These are phyloP conservation scores for Phyllostomus hastatus DNA, from an alignment of 2,113 vertebrate species.

Conservation along the genomic window DNA sequence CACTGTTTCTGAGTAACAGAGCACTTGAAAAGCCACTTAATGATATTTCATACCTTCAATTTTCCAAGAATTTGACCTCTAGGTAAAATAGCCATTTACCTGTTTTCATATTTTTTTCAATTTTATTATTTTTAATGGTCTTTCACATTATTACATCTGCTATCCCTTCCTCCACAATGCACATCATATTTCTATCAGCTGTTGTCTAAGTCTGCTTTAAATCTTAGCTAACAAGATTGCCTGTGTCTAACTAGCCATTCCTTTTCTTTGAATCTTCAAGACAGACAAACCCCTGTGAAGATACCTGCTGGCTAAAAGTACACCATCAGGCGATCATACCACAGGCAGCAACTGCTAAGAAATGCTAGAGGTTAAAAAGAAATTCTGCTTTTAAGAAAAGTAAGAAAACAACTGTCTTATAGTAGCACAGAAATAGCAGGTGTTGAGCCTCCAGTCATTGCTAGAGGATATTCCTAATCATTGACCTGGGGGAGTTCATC, in stretches of 20 bases:
- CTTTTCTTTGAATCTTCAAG: background rate
- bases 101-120: background rate
- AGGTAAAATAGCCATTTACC: background rate
- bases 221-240: background rate
- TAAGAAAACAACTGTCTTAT: background rate
- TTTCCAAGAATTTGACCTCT: constrained; percentile 4
- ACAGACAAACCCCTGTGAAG: background rate
- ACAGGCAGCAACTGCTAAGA: background rate
- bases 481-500: background rate
- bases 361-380: background rate
- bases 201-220: background rate
- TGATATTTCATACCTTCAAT: background rate
- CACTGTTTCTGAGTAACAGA: background rate
- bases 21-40: background rate
- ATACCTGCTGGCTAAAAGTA: background rate
- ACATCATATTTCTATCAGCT: background rate
- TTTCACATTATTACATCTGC: background rate
- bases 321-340: background rate
- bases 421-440: background rate
- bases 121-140: constrained; percentile 6
- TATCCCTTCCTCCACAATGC: background rate
- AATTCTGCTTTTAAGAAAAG: constrained; percentile 18
- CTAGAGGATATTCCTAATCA: background rate
- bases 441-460: background rate
- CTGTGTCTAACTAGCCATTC: background rate